Conservation (phyloP, 2,797 vertebrate genomes). For the Rhinophrynus dorsalis region DNA sequence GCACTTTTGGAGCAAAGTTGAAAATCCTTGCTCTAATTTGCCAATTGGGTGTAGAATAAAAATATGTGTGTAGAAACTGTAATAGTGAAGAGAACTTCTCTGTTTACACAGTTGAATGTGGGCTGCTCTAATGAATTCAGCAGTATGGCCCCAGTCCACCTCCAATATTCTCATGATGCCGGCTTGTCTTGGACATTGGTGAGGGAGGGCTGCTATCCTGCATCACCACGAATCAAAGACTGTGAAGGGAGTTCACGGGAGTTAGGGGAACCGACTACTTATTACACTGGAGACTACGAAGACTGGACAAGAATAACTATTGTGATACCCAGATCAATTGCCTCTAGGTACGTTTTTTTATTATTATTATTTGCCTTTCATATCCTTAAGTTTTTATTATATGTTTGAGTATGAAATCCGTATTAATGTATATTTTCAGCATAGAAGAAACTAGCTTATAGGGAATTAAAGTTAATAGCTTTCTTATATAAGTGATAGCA, state of each 20-base stretch:
- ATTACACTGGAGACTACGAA: conserved; percentile 89
- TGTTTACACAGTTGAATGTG: conserved; percentile 84
- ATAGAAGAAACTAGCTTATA: too few relatives aligned
- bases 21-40: not conserved
- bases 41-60: not conserved
- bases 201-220: conserved; percentile 90
- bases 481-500: too few relatives aligned
- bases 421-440: too few relatives aligned
- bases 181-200: conserved; percentile 92
- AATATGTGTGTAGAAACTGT: too few relatives aligned
- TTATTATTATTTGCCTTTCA: not conserved
- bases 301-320: conserved; percentile 93
- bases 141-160: conserved; percentile 82
- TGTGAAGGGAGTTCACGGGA: conserved; percentile 92
- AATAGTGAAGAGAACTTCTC: too few relatives aligned
- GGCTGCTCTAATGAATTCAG: conserved; percentile 90
- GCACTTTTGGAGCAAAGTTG: too few relatives aligned
- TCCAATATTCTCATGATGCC: conserved; percentile 94
- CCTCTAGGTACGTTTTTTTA: conserved; percentile 83
- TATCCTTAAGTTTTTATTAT: too few relatives aligned
- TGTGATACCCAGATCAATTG: conserved; percentile 84
- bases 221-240: conserved; percentile 74
- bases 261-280: conserved; percentile 84
- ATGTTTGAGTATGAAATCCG: too few relatives aligned
- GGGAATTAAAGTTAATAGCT: too few relatives aligned